phyloP scores from a whole-genome alignment of 2,888 invertebrate species.

The Callosobruchus maculatus region DNA sequence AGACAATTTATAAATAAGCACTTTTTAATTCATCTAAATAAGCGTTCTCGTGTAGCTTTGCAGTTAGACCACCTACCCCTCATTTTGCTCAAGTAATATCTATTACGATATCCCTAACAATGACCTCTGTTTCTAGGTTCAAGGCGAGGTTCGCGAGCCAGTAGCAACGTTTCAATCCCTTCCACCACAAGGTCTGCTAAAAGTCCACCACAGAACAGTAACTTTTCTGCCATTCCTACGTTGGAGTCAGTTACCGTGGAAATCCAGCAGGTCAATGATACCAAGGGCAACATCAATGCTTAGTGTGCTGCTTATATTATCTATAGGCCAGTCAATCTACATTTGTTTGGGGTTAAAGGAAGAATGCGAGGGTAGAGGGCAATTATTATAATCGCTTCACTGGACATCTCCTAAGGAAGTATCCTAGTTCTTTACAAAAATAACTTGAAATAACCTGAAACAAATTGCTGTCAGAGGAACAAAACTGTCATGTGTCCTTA shows the following conservation, averaged over 20 bases:
- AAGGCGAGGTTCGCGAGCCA: slow-evolving; percentile 70
- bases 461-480: neutral
- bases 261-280: slow-evolving; percentile 63
- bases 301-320: neutral
- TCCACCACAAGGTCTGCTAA: slow-evolving; percentile 66
- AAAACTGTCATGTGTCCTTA: too few species aligned
- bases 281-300: neutral
- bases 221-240: slow-evolving; percentile 48
- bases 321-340: neutral
- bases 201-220: slow-evolving; percentile 46
- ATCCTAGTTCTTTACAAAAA: neutral
- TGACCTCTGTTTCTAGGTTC: slow-evolving; percentile 53
- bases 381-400: too few species aligned
- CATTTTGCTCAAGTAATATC: neutral
- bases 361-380: too few species aligned
- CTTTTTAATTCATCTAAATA: too few species aligned
- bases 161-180: slow-evolving; percentile 74
- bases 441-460: neutral
- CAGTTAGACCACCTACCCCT: neutral
- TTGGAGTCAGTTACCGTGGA: slow-evolving; percentile 72
- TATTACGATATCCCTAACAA: slow-evolving; percentile 17
- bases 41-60: neutral
- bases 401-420: neutral
- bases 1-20: too few species aligned
- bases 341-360: neutral